These are phyloP conservation scores for Hylaeus volcanicus DNA, from an alignment of 1,140 invertebrate genomes.

Conservation along the genomic window DNA sequence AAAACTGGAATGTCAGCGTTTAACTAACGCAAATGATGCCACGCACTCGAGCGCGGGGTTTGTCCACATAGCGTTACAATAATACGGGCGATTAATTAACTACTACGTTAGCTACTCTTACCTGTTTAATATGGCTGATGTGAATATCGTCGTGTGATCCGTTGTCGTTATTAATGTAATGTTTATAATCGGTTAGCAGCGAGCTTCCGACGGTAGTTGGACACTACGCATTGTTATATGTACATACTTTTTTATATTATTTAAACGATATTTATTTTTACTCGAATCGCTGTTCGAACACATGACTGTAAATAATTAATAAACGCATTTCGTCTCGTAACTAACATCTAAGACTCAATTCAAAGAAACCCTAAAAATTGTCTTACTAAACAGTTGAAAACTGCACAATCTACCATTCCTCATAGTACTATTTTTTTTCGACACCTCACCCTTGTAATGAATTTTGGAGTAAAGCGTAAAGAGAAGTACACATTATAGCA, in stretches of 20 bases:
- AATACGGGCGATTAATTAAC: constrained; percentile 24
- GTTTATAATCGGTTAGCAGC: constrained; percentile 58
- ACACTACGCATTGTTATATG: constrained; percentile 58
- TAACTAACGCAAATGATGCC: constrained; percentile 1
- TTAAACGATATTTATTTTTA: constrained; percentile 70
- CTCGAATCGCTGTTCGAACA: constrained; percentile 49
- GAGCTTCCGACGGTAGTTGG: constrained; percentile 37
- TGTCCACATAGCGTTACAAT: constrained; percentile 16
- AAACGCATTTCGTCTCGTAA: constrained; percentile 55
- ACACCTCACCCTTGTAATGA: too few relatives aligned
- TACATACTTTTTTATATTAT: constrained; percentile 68
- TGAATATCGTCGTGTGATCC: constrained; percentile 46
- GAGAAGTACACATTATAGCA: too few relatives aligned
- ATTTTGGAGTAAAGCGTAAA: too few relatives aligned
- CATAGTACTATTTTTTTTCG: too few relatives aligned
- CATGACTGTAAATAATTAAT: constrained; percentile 64
- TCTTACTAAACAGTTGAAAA: too few relatives aligned
- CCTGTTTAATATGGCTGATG: constrained; percentile 23
- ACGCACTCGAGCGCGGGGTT: not conserved
- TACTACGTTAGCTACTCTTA: constrained; percentile 30
- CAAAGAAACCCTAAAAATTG: not conserved
- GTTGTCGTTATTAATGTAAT: constrained; percentile 54
- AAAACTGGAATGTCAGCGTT: constrained; percentile 18
- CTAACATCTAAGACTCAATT: not conserved
- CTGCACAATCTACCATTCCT: too few relatives aligned